Evolutionary conservation across 2,888 invertebrate species (phyloP).

Genomic region (Zygogramma bicolorata): DNA sequence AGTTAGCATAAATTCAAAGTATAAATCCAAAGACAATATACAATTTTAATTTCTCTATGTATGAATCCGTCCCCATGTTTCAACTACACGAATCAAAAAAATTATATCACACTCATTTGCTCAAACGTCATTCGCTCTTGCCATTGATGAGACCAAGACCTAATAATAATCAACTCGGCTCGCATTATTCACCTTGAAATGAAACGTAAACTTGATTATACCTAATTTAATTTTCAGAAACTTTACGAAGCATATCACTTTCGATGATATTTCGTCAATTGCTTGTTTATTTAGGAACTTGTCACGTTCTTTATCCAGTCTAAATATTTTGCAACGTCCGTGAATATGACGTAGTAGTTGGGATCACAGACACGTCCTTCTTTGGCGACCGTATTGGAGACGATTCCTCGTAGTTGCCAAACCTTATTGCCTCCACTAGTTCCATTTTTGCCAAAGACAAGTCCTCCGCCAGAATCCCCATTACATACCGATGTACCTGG

Average conservation of each 20-base stretch:
- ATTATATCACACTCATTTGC: too few species aligned
- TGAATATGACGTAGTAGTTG: slow-evolving; percentile 74
- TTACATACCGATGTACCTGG: slow-evolving; percentile 69
- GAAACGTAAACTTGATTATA: too few species aligned
- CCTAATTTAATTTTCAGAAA: neutral
- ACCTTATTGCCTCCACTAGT: slow-evolving; percentile 48
- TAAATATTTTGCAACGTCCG: slow-evolving; percentile 71
- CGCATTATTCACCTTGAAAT: too few species aligned
- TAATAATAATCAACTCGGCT: too few species aligned
- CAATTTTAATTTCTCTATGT: too few species aligned
- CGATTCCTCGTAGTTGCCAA: slow-evolving; percentile 67
- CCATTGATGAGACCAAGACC: too few species aligned
- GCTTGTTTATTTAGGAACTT: slow-evolving; percentile 21
- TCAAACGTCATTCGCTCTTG: too few species aligned
- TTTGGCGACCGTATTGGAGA: slow-evolving; percentile 71
- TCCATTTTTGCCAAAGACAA: slow-evolving; percentile 60
- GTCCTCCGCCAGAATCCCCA: slow-evolving; percentile 66
- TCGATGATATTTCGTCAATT: neutral
- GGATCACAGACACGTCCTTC: slow-evolving; percentile 73
- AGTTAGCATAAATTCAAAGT: too few species aligned
- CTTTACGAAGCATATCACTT: neutral
- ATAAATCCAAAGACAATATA: too few species aligned
- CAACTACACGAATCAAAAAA: too few species aligned
- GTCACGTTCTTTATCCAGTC: slow-evolving; percentile 48
- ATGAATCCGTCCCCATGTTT: too few species aligned